phyloP scores from a whole-genome alignment of 1,140 invertebrate species.

The Diuraphis noxia region DNA sequence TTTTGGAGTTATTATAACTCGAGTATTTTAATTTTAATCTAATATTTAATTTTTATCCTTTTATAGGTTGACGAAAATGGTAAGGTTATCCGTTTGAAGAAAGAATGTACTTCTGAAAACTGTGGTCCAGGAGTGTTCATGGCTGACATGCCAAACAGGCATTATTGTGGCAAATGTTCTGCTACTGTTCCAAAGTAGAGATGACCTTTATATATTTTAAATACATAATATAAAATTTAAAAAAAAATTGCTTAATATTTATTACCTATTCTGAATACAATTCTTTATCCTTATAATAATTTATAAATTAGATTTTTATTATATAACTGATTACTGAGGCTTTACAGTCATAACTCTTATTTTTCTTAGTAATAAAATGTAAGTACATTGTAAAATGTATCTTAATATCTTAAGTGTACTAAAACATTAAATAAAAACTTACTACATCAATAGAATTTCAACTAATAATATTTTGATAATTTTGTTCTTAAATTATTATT shows the following conservation, averaged over 20 bases:
- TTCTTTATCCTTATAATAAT: background rate
- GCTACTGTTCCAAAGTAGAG: slow-evolving; percentile 72
- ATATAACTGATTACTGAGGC: background rate
- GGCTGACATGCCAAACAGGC: slow-evolving; percentile 97
- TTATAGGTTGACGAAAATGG: slow-evolving; percentile 96
- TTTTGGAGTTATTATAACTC: too few species aligned
- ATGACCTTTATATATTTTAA: slow-evolving; percentile 22
- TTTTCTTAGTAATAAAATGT: background rate
- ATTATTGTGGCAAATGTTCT: slow-evolving; percentile 98
- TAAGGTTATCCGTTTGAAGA: slow-evolving; percentile 92
- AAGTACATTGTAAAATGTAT: background rate
- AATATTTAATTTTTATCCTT: background rate
- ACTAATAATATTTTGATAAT: background rate
- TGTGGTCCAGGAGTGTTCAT: slow-evolving; percentile 99
- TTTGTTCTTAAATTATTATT: background rate
- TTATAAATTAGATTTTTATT: background rate
- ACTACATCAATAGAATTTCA: background rate
- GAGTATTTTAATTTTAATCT: too few species aligned
- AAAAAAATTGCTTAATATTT: background rate
- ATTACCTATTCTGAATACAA: background rate
- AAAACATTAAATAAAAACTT: background rate
- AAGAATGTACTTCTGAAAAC: slow-evolving; percentile 93
- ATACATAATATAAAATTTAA: slow-evolving; percentile 11
- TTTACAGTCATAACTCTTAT: too few species aligned
- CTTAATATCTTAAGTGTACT: background rate